phyloP scores from a whole-genome alignment of 2,888 invertebrate genomes.

The Leptinotarsa peninsularis region DNA sequence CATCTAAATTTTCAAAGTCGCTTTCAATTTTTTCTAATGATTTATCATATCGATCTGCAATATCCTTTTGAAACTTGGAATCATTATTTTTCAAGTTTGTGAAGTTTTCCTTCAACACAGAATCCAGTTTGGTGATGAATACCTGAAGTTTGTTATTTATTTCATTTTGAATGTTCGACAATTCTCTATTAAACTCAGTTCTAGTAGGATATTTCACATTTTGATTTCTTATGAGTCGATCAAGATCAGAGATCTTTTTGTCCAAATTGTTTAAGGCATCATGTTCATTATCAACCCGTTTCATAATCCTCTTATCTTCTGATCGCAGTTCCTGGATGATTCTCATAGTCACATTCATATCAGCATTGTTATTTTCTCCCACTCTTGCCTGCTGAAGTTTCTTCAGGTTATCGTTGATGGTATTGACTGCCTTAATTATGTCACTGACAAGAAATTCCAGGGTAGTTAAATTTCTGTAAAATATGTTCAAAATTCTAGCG shows the following conservation, averaged over 20 bases:
- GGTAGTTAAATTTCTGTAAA: not conserved
- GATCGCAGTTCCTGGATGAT: not conserved
- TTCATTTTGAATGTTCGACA: not conserved
- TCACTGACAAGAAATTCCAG: not conserved
- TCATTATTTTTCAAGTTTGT: constrained; percentile 1
- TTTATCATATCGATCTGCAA: constrained; percentile 14
- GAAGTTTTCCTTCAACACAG: constrained; percentile 3
- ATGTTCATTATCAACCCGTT: not conserved
- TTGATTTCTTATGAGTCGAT: not conserved
- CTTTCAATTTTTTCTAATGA: constrained; percentile 2
- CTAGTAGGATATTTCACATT: not conserved
- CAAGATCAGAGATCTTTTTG: not conserved
- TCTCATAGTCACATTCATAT: not conserved
- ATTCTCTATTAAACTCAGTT: not conserved
- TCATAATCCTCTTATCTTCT: not conserved
- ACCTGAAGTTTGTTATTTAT: constrained; percentile 10
- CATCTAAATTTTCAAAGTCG: not conserved
- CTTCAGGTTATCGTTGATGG: not conserved
- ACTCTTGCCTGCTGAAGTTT: not conserved
- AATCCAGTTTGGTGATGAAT: not conserved
- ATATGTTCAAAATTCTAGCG: not conserved
- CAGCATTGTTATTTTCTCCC: not conserved
- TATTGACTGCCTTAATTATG: not conserved
- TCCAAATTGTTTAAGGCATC: not conserved
- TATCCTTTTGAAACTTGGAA: constrained; percentile 10